Percentiles rank a stretch among this genome's conserved stretches.
Evolutionary conservation across 2,888 invertebrate genomes (phyloP).

Genomic region (Crocallis elinguaria): DNA sequence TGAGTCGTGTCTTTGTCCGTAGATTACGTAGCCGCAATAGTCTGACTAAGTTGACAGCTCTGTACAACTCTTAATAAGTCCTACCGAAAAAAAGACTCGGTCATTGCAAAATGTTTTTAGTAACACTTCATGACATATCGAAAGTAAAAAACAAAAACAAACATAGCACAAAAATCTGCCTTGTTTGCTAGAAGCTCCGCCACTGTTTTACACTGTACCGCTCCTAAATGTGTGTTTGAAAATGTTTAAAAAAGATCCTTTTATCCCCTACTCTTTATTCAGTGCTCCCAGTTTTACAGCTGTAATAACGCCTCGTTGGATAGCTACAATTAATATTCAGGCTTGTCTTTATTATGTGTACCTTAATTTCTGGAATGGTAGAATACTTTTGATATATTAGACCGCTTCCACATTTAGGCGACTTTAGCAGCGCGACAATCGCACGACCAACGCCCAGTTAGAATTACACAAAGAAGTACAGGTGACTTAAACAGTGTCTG

Average conservation of each 20-base stretch:
- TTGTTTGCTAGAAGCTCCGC: background rate
- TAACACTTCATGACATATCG: too few species aligned
- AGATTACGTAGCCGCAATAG: too few species aligned
- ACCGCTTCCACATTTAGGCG: too few species aligned
- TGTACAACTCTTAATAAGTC: too few species aligned
- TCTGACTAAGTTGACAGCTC: too few species aligned
- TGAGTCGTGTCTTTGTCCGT: too few species aligned
- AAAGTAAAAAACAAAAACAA: background rate
- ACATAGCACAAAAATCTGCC: background rate
- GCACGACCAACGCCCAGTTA: too few species aligned
- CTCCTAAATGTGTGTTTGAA: conserved; percentile 45
- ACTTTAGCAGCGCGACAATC: too few species aligned
- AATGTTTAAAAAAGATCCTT: conserved; percentile 46
- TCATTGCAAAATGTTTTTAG: too few species aligned
- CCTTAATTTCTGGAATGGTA: background rate
- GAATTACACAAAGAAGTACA: too few species aligned
- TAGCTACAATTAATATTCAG: conserved; percentile 22
- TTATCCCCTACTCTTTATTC: conserved; percentile 42
- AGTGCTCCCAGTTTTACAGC: conserved; percentile 37
- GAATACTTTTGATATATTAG: background rate
- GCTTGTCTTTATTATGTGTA: conserved; percentile 1
- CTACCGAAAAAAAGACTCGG: too few species aligned
- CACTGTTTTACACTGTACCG: background rate
- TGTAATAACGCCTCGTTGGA: conserved; percentile 30
- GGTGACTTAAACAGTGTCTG: too few species aligned